Evolutionary conservation across 2,797 vertebrate genomes (phyloP).

Genomic region (Eleutherodactylus coqui): DNA sequence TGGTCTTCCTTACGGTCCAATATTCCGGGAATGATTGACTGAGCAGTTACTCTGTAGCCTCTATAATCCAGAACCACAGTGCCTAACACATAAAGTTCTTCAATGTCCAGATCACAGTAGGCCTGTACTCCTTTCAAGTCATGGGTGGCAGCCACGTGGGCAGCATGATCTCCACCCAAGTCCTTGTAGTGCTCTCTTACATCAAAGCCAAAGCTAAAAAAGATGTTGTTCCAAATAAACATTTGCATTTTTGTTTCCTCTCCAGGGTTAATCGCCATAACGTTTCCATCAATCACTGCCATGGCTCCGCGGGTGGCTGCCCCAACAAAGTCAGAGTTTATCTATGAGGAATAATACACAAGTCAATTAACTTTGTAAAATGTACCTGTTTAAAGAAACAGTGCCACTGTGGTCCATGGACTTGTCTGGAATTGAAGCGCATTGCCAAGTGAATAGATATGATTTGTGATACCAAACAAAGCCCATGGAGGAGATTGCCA

Average conservation of each 20-base stretch:
- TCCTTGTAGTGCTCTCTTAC: constrained; percentile 61
- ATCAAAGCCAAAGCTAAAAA: constrained; percentile 63
- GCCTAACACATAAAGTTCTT: constrained; percentile 80
- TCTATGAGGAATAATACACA: constrained; percentile 15
- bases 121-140: constrained; percentile 74
- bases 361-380: background rate
- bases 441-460: background rate
- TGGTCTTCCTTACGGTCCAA: constrained; percentile 72
- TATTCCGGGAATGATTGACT: constrained; percentile 81
- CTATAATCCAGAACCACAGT: constrained; percentile 83
- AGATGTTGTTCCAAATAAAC: constrained; percentile 63
- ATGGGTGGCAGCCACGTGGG: constrained; percentile 56
- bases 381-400: background rate
- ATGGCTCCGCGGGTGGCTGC: constrained; percentile 56
- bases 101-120: constrained; percentile 76
- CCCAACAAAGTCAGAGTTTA: constrained; percentile 60
- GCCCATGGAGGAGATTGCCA: background rate
- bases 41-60: constrained; percentile 81
- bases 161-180: constrained; percentile 58
- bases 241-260: constrained; percentile 61
- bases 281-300: constrained; percentile 61
- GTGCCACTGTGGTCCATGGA: background rate
- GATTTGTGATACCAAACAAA: background rate
- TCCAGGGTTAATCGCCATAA: constrained; percentile 59
- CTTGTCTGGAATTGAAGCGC: background rate